Evolutionary conservation across 2,888 invertebrate genomes (phyloP).

Genomic region (Melanostoma scalare): DNA sequence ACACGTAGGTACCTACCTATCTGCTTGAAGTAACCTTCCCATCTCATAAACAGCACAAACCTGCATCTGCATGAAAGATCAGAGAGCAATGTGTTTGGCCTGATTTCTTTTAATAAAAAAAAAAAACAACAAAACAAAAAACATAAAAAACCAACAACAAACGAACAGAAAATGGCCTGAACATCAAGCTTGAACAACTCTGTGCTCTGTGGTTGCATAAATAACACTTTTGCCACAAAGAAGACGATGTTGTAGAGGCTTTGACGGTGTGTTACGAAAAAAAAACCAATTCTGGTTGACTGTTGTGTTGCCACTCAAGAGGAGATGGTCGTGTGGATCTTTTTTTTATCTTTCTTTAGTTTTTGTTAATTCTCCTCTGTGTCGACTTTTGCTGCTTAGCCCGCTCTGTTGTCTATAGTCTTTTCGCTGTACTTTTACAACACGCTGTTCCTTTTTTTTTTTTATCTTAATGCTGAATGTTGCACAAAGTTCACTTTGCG

Average conservation of each 20-base stretch:
- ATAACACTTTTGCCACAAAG: slow-evolving; percentile 67
- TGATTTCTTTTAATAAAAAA: slow-evolving; percentile 50
- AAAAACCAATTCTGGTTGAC: slow-evolving; percentile 50
- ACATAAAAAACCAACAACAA: slow-evolving; percentile 16
- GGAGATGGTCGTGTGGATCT: slow-evolving; percentile 58
- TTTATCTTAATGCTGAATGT: slow-evolving; percentile 36
- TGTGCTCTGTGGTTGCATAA: slow-evolving; percentile 57
- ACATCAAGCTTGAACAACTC: slow-evolving; percentile 55
- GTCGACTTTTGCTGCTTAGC: slow-evolving; percentile 35
- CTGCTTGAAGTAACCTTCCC: slow-evolving; percentile 35
- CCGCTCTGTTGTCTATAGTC: not conserved
- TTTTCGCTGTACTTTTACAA: slow-evolving; percentile 54
- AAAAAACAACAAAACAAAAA: not conserved
- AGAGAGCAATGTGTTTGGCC: slow-evolving; percentile 55
- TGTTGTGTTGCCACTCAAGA: slow-evolving; percentile 69
- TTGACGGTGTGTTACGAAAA: slow-evolving; percentile 54
- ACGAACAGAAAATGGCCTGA: slow-evolving; percentile 38
- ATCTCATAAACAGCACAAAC: slow-evolving; percentile 54
- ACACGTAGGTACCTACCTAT: not conserved
- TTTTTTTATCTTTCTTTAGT: slow-evolving; percentile 16
- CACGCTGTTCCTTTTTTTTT: slow-evolving; percentile 28
- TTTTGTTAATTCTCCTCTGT: slow-evolving; percentile 26
- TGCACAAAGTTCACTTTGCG: slow-evolving; percentile 55
- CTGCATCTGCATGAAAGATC: slow-evolving; percentile 56
- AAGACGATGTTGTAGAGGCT: slow-evolving; percentile 45